phyloP scores from a whole-genome alignment of 1,140 invertebrate species.

The Eulimnadia texana region DNA sequence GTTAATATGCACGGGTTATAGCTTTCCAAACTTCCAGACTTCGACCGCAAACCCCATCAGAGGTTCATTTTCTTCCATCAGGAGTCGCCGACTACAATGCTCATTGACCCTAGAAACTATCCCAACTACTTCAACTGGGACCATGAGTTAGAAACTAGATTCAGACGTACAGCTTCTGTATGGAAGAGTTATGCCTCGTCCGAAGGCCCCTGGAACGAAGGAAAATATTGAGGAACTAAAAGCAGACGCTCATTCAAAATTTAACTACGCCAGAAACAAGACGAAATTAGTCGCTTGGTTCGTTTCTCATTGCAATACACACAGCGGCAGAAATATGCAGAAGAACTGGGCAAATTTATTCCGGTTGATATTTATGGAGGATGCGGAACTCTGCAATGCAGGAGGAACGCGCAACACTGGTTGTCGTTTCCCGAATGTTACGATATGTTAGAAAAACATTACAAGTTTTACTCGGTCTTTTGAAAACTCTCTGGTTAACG shows the following conservation, averaged over 20 bases:
- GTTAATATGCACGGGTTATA: conserved; percentile 10
- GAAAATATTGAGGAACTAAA: conserved; percentile 1
- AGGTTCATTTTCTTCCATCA: conserved; percentile 19
- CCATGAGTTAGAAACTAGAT: conserved; percentile 30
- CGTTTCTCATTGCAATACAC: conserved; percentile 25
- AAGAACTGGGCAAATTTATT: conserved; percentile 30
- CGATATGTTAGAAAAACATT: conserved; percentile 16
- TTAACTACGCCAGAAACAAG: conserved; percentile 74
- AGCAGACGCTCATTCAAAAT: not conserved
- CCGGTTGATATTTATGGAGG: conserved; percentile 35
- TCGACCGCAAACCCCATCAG: conserved; percentile 12
- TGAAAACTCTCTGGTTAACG: conserved; percentile 22
- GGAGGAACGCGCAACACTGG: not conserved
- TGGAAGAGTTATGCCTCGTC: conserved; percentile 21
- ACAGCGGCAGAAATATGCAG: conserved; percentile 23
- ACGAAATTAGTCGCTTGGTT: conserved; percentile 42
- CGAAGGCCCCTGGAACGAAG: conserved; percentile 2
- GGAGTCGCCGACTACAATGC: conserved; percentile 20
- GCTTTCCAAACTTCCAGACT: not conserved
- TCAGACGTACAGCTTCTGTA: conserved; percentile 30
- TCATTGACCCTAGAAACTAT: conserved; percentile 11
- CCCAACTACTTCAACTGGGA: conserved; percentile 31
- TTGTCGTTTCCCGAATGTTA: conserved; percentile 27
- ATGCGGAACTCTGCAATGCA: conserved; percentile 24
- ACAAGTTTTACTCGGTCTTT: conserved; percentile 18